Evolutionary conservation across 2,797 vertebrate species (phyloP).

Genomic region (Spondyliosoma cantharus): DNA sequence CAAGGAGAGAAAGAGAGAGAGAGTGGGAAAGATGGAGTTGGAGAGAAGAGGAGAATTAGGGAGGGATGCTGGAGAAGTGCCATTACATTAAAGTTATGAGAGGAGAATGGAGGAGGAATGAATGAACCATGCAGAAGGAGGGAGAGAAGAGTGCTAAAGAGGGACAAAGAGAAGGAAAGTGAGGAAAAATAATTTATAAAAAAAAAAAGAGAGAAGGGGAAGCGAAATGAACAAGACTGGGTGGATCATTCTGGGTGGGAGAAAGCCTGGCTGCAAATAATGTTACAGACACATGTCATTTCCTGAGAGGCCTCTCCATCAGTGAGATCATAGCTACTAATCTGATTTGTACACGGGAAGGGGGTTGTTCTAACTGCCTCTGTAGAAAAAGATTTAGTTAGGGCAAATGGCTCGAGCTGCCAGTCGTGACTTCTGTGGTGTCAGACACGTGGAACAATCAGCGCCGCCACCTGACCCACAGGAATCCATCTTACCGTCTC

Average conservation of each 20-base stretch:
- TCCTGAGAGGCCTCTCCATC: constrained; percentile 73
- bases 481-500: background rate
- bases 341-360: constrained; percentile 64
- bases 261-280: constrained; percentile 60
- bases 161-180: constrained; percentile 2
- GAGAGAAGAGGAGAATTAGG: constrained; percentile 44
- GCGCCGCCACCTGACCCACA: constrained; percentile 6
- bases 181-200: constrained; percentile 9
- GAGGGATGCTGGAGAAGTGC: constrained; percentile 55
- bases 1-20: constrained; percentile 57
- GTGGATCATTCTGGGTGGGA: constrained; percentile 39
- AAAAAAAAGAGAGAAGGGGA: constrained; percentile 12
- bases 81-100: constrained; percentile 62
- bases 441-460: constrained; percentile 22
- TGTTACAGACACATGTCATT: constrained; percentile 64
- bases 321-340: constrained; percentile 73
- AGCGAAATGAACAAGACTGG: constrained; percentile 26
- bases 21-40: constrained; percentile 25
- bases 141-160: constrained; percentile 28
- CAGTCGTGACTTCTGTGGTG: constrained; percentile 16
- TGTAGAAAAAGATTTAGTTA: constrained; percentile 52
- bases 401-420: constrained; percentile 41
- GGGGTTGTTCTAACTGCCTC: constrained; percentile 43
- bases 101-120: constrained; percentile 33
- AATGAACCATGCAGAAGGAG: constrained; percentile 26